Evolutionary conservation across 2,797 vertebrate genomes (phyloP).

Genomic region (Eulemur mongoz): DNA sequence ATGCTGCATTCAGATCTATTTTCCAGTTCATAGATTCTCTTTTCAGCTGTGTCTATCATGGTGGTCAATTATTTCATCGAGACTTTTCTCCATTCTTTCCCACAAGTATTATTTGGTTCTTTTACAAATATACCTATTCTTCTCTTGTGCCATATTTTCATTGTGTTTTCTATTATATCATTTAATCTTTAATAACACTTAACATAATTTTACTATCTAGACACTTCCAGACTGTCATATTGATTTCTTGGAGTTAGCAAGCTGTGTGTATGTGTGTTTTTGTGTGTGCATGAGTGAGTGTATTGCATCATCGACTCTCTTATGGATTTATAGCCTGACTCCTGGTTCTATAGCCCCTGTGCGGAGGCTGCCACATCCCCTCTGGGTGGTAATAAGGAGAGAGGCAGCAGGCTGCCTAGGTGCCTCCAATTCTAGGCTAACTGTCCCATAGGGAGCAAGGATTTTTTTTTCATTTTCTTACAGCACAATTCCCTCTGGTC

Average conservation of each 20-base stretch:
- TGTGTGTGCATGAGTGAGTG: background rate
- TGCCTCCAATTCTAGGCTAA: background rate
- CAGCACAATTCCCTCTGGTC: background rate
- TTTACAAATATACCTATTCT: background rate
- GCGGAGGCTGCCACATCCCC: background rate
- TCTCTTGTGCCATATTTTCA: background rate
- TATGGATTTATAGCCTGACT: background rate
- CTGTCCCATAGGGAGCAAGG: background rate
- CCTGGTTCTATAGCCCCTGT: background rate
- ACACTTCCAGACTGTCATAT: background rate
- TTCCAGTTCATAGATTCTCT: constrained; percentile 41
- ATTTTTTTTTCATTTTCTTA: background rate
- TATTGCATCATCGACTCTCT: background rate
- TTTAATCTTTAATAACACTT: background rate
- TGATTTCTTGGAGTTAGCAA: background rate
- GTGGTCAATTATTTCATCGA: background rate
- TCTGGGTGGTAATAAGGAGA: background rate
- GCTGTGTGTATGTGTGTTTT: background rate
- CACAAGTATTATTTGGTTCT: constrained; percentile 18
- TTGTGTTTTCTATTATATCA: background rate
- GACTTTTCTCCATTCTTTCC: background rate
- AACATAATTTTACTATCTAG: background rate
- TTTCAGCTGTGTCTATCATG: constrained; percentile 12
- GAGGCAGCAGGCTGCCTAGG: background rate
- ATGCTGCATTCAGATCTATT: background rate